phyloP scores from a whole-genome alignment of 1,140 invertebrate species.

The Drosophila ironensis region DNA sequence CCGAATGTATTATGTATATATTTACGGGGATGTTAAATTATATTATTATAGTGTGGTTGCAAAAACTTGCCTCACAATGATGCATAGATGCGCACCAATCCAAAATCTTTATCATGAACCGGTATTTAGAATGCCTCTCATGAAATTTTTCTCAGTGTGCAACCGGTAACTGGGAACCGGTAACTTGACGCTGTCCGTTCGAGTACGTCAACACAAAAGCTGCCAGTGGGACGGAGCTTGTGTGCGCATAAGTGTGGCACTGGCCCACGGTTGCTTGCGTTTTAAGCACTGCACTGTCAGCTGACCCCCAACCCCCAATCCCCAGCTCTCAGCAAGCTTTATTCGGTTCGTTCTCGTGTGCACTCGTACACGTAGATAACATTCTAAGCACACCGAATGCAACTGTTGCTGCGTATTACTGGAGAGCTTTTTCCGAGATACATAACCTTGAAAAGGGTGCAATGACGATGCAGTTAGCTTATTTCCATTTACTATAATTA shows the following conservation, averaged over 20 bases:
- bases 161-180: constrained; percentile 18
- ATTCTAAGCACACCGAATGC: constrained; percentile 4
- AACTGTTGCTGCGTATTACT: constrained; percentile 65
- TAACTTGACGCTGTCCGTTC: constrained; percentile 31
- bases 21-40: too few relatives aligned
- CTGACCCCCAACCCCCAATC: constrained; percentile 7
- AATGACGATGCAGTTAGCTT: too few relatives aligned
- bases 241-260: constrained; percentile 39
- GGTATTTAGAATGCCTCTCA: too few relatives aligned
- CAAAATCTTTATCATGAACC: too few relatives aligned
- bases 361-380: not conserved
- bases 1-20: too few relatives aligned
- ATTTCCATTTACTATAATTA: too few relatives aligned
- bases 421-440: constrained; percentile 12
- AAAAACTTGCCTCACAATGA: too few relatives aligned
- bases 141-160: not conserved
- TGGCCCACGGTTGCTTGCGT: constrained; percentile 59
- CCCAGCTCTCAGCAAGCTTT: not conserved
- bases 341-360: not conserved
- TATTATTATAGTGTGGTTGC: too few relatives aligned
- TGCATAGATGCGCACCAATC: too few relatives aligned
- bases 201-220: constrained; percentile 70
- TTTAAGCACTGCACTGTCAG: constrained; percentile 34
- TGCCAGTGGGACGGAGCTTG: constrained; percentile 25
- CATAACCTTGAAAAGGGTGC: not conserved